Conservation (phyloP, 2,888 invertebrate species). For the Ichneumoninae sp. region DNA sequence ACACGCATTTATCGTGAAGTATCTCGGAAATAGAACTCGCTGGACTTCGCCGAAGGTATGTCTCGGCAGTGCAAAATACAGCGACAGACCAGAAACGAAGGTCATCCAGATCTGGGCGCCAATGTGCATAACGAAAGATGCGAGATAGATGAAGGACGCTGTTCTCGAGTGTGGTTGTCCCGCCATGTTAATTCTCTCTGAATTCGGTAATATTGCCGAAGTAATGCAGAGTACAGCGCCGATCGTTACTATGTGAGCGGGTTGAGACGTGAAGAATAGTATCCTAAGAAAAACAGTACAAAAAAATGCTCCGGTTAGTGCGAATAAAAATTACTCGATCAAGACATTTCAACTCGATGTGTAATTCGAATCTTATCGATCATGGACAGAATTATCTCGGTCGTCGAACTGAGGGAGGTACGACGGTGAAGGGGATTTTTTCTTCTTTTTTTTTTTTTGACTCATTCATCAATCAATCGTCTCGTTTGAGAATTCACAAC, state of each 20-base stretch:
- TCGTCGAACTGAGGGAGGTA: background rate
- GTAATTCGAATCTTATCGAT: background rate
- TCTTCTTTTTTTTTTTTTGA: background rate
- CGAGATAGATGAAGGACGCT: slow-evolving; percentile 89
- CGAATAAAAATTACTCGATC: background rate
- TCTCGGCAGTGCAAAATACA: slow-evolving; percentile 94
- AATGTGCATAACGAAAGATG: slow-evolving; percentile 92
- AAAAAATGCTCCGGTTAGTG: slow-evolving; percentile 50
- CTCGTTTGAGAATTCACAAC: background rate
- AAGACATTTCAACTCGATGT: background rate
- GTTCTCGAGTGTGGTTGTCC: slow-evolving; percentile 81
- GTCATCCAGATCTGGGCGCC: slow-evolving; percentile 98
- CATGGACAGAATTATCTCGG: background rate
- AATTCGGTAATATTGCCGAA: slow-evolving; percentile 77
- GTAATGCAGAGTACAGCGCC: slow-evolving; percentile 86
- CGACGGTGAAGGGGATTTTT: background rate
- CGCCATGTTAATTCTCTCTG: slow-evolving; percentile 73
- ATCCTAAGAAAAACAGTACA: slow-evolving; percentile 85
- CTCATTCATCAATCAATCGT: background rate
- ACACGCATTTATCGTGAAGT: slow-evolving; percentile 92
- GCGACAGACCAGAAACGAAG: slow-evolving; percentile 93
- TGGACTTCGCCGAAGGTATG: slow-evolving; percentile 95
- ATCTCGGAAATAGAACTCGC: slow-evolving; percentile 93
- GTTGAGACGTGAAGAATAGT: slow-evolving; percentile 90
- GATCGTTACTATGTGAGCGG: slow-evolving; percentile 91